phyloP scores from a whole-genome alignment of 2,113 vertebrate species.

The Mustela nigripes region DNA sequence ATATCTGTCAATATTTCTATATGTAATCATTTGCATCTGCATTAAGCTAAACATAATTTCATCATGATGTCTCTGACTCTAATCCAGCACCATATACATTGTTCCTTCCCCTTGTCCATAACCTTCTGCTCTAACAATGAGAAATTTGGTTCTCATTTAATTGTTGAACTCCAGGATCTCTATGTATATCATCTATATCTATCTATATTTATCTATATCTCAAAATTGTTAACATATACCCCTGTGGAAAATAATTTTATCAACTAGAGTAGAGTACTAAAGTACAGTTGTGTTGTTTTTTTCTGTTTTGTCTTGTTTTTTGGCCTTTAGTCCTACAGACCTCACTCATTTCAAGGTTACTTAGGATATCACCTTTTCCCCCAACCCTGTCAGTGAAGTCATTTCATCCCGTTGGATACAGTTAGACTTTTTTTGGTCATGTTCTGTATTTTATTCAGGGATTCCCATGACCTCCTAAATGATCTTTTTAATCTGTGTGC shows the following conservation, averaged over 20 bases:
- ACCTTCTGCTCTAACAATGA: not conserved
- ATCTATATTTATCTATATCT: not conserved
- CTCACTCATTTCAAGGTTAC: not conserved
- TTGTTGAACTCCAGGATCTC: not conserved
- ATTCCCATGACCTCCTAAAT: not conserved
- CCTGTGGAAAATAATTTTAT: not conserved
- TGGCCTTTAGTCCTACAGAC: not conserved
- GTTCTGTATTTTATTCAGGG: not conserved
- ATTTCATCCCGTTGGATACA: not conserved
- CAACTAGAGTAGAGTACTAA: not conserved
- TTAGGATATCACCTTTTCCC: not conserved
- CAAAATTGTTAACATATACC: not conserved
- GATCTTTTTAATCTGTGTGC: not conserved
- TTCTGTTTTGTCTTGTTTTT: not conserved
- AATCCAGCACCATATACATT: not conserved
- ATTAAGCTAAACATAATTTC: not conserved
- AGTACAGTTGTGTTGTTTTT: not conserved
- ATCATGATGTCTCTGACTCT: not conserved
- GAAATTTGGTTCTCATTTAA: not conserved
- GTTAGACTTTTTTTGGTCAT: not conserved
- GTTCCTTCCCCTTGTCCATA: not conserved
- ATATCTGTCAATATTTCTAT: not conserved
- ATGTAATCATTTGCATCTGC: not conserved
- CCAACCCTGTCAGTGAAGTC: not conserved
- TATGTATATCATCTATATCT: not conserved